A percentile compares a stretch with the other conserved stretches of the same genome.
phyloP scores from a whole-genome alignment of 2,113 vertebrate genomes.

The Nesoenas mayeri region DNA sequence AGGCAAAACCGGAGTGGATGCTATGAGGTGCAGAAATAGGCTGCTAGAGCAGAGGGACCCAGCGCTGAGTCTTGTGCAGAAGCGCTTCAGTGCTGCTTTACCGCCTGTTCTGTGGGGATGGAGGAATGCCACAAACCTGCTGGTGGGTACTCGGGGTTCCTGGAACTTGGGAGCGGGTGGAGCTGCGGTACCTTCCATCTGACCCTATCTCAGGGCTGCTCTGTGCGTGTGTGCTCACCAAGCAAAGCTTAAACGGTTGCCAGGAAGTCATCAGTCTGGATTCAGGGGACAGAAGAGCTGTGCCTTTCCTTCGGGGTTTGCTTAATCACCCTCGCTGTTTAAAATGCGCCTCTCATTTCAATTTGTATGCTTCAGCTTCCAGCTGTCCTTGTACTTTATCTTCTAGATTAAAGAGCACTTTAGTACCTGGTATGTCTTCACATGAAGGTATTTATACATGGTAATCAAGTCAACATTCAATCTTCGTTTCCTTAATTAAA shows the following conservation, averaged over 20 bases:
- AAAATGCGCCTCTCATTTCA: neutral
- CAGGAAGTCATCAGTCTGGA: neutral
- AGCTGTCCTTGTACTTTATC: neutral
- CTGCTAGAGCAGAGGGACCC: neutral
- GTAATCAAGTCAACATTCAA: neutral
- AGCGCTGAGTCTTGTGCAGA: neutral
- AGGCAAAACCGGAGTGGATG: neutral
- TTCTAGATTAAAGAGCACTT: neutral
- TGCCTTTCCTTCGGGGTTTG: neutral
- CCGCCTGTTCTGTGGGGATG: neutral
- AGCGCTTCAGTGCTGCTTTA: neutral
- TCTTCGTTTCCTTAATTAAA: neutral
- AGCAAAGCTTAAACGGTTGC: neutral
- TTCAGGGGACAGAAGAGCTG: neutral
- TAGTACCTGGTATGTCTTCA: neutral
- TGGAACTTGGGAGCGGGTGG: neutral
- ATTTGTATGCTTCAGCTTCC: neutral
- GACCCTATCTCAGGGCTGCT: neutral
- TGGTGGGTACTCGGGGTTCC: neutral
- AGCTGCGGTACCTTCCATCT: neutral
- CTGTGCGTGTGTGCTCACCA: neutral
- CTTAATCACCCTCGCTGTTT: neutral
- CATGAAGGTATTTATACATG: neutral
- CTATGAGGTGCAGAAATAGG: neutral
- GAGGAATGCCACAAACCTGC: neutral